Conservation (phyloP, 2,113 vertebrate genomes). For the Laticauda colubrina region DNA sequence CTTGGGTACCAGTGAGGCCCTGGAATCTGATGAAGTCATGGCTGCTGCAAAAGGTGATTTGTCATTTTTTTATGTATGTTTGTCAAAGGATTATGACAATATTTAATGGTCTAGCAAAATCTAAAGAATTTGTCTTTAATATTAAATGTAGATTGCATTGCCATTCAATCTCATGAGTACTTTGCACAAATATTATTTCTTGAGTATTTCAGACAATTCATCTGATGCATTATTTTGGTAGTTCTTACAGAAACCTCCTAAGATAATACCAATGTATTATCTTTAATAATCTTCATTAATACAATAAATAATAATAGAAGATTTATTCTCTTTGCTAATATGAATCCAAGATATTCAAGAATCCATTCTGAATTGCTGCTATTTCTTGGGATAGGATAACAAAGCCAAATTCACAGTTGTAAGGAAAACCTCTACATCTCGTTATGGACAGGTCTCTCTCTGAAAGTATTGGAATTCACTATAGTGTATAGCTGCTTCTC, state of each 20-base stretch:
- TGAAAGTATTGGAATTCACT: not conserved
- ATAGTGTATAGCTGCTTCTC: not conserved
- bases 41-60: conserved; percentile 77
- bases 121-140: not conserved
- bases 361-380: not conserved
- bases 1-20: conserved; percentile 72
- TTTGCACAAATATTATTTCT: not conserved
- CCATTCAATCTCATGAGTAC: not conserved
- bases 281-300: too few species aligned
- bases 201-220: not conserved
- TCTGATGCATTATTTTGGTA: not conserved
- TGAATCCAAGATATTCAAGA: not conserved
- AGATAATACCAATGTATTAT: not conserved
- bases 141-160: not conserved
- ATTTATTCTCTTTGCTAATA: not conserved
- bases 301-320: not conserved
- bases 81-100: not conserved
- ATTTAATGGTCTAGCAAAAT: not conserved
- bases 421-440: not conserved
- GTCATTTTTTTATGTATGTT: not conserved
- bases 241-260: not conserved
- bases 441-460: not conserved
- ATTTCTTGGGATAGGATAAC: not conserved
- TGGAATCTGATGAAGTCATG: conserved; percentile 80
- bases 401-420: not conserved